Conservation (phyloP, 2,888 invertebrate species). For the Lymantria monacha region DNA sequence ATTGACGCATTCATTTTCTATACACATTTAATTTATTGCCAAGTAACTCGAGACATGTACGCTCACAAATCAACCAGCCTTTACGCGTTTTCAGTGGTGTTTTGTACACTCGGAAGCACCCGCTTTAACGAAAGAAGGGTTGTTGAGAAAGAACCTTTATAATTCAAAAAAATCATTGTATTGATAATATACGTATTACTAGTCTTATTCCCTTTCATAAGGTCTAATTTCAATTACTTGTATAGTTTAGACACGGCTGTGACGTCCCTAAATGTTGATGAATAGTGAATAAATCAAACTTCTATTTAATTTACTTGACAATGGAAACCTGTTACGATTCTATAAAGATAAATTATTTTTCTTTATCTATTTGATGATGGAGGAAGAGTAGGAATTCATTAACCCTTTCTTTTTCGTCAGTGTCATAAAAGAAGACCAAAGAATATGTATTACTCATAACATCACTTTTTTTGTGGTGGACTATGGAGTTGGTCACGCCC, state of each 20-base stretch:
- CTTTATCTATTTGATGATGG: too few species aligned
- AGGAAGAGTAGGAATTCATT: too few species aligned
- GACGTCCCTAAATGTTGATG: conserved; percentile 37
- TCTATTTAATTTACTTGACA: conserved; percentile 40
- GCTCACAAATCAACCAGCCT: conserved; percentile 63
- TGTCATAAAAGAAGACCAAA: too few species aligned
- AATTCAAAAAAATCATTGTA: conserved; percentile 32
- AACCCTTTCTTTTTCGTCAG: too few species aligned
- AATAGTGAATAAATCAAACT: conserved; percentile 49
- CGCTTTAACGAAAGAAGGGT: conserved; percentile 40
- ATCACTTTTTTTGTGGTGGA: too few species aligned
- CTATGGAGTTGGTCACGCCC: too few species aligned
- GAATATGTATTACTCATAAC: too few species aligned
- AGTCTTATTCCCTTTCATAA: conserved; percentile 27
- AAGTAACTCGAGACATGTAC: conserved; percentile 64
- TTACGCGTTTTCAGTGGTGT: conserved; percentile 57
- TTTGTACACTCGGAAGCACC: conserved; percentile 46
- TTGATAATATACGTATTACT: conserved; percentile 10
- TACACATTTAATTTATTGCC: conserved; percentile 69
- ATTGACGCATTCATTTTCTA: conserved; percentile 69
- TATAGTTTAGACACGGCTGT: conserved; percentile 23
- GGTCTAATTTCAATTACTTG: conserved; percentile 24
- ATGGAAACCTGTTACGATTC: conserved; percentile 49
- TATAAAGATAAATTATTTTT: conserved; percentile 34
- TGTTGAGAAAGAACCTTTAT: conserved; percentile 43